phyloP scores from a whole-genome alignment of 1,140 invertebrate genomes.

The Zaprionus kolodkinae region DNA sequence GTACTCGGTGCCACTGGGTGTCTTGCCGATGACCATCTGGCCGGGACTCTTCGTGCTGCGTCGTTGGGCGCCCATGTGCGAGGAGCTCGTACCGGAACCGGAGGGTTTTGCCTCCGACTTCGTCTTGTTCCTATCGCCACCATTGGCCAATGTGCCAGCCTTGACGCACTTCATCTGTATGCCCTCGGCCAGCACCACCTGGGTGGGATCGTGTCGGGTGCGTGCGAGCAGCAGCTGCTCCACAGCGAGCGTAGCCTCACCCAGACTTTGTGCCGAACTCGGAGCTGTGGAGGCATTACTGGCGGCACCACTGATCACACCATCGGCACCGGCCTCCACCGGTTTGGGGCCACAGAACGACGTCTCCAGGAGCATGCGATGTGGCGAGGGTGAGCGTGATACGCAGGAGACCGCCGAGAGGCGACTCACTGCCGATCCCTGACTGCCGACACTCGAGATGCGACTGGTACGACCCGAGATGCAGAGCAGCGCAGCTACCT shows the following conservation, averaged over 20 bases:
- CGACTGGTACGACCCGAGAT: slow-evolving; percentile 93
- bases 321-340: slow-evolving; percentile 85
- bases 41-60: slow-evolving; percentile 77
- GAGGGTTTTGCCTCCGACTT: slow-evolving; percentile 38
- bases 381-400: slow-evolving; percentile 92
- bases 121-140: slow-evolving; percentile 18
- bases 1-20: slow-evolving; percentile 85
- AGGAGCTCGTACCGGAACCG: neutral
- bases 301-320: slow-evolving; percentile 8
- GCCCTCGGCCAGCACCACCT: slow-evolving; percentile 86
- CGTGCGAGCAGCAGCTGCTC: slow-evolving; percentile 88
- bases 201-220: slow-evolving; percentile 85
- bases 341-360: slow-evolving; percentile 94
- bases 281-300: slow-evolving; percentile 62
- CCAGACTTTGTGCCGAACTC: slow-evolving; percentile 78
- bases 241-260: slow-evolving; percentile 86
- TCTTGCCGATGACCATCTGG: slow-evolving; percentile 80
- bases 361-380: slow-evolving; percentile 94
- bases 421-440: slow-evolving; percentile 88
- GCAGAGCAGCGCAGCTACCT: slow-evolving; percentile 88
- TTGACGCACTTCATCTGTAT: slow-evolving; percentile 73
- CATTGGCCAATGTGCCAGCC: slow-evolving; percentile 59
- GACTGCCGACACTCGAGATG: slow-evolving; percentile 90
- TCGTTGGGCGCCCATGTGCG: slow-evolving; percentile 56
- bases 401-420: slow-evolving; percentile 89